A percentile compares a stretch with the other conserved stretches of the same genome.
phyloP scores from a whole-genome alignment of 2,888 invertebrate species.

The Diloba caeruleocephala region DNA sequence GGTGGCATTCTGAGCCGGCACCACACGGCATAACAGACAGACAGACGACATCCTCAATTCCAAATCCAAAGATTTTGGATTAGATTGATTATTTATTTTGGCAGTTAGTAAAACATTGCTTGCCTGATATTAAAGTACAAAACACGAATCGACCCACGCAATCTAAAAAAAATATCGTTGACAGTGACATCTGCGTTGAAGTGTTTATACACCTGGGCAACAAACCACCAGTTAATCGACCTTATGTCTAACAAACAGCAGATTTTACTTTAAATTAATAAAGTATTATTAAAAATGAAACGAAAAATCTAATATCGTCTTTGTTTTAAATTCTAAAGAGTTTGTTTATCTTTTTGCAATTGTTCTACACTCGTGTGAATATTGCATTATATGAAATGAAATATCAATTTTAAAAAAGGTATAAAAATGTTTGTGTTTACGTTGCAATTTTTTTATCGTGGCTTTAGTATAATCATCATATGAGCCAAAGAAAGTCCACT shows the following conservation, averaged over 20 bases:
- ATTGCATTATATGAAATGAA: constrained; percentile 36
- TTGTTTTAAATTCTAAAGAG: fast-evolving
- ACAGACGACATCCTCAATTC: no score
- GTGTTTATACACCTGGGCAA: no score
- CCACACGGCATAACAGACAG: no score
- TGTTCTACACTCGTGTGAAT: constrained; percentile 30
- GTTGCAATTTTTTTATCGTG: not conserved
- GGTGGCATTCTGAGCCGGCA: no score
- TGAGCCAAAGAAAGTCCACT: no score
- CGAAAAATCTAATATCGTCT: constrained; percentile 7
- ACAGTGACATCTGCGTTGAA: constrained; percentile 24
- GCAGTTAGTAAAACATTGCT: constrained; percentile 22
- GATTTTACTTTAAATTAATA: not conserved
- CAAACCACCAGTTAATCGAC: no score
- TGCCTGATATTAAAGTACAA: constrained; percentile 1
- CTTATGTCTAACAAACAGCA: not conserved
- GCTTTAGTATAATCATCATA: no score
- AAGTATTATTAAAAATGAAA: no score
- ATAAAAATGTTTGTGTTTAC: constrained; percentile 11
- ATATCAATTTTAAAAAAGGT: constrained; percentile 35
- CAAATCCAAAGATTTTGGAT: no score
- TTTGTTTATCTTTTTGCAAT: constrained; percentile 17
- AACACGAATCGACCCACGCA: no score
- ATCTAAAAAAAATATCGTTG: constrained; percentile 23
- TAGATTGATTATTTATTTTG: no score